phyloP scores from a whole-genome alignment of 2,113 vertebrate genomes.

The Cisticola juncidis region DNA sequence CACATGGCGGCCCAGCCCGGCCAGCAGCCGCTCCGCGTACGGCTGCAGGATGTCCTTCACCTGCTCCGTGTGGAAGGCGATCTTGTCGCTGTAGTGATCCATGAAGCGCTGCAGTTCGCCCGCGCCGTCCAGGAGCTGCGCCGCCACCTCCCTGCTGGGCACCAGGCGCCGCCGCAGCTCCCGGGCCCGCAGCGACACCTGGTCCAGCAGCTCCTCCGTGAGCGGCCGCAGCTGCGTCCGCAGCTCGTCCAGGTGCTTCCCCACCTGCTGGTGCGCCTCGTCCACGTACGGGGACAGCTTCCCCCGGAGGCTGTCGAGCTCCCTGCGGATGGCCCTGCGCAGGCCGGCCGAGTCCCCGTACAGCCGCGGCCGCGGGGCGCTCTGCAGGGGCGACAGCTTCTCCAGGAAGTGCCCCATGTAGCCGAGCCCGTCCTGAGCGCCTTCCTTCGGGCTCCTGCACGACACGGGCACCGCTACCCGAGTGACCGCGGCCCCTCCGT shows the following conservation, averaged over 20 bases:
- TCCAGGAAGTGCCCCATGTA: conserved; percentile 63
- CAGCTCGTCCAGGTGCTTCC: conserved; percentile 59
- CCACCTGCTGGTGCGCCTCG: conserved; percentile 49
- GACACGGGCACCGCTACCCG: neutral
- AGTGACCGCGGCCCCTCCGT: rapidly evolving
- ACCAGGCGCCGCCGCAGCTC: conserved; percentile 78
- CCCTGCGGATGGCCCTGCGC: conserved; percentile 73
- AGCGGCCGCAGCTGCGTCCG: conserved; percentile 66
- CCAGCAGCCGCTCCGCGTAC: conserved; percentile 52
- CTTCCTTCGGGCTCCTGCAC: conserved; percentile 76
- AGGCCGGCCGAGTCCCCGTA: conserved; percentile 69
- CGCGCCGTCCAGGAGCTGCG: conserved; percentile 36
- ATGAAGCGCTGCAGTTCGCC: conserved; percentile 67
- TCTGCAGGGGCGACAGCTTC: conserved; percentile 63
- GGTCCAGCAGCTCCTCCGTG: conserved; percentile 73
- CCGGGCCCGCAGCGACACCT: conserved; percentile 73
- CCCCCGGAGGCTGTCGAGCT: conserved; percentile 78
- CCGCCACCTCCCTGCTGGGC: conserved; percentile 45
- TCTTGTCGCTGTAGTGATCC: conserved; percentile 53
- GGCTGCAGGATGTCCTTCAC: conserved; percentile 66
- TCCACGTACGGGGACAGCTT: conserved; percentile 78
- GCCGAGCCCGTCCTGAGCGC: conserved; percentile 68
- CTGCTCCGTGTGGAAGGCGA: conserved; percentile 61
- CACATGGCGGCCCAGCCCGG: too few relatives aligned
- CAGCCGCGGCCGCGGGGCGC: conserved; percentile 53